Percentiles rank a stretch among this genome's conserved stretches.
Conservation (phyloP, 2,113 vertebrate genomes). For the Zosterops pallidus region DNA sequence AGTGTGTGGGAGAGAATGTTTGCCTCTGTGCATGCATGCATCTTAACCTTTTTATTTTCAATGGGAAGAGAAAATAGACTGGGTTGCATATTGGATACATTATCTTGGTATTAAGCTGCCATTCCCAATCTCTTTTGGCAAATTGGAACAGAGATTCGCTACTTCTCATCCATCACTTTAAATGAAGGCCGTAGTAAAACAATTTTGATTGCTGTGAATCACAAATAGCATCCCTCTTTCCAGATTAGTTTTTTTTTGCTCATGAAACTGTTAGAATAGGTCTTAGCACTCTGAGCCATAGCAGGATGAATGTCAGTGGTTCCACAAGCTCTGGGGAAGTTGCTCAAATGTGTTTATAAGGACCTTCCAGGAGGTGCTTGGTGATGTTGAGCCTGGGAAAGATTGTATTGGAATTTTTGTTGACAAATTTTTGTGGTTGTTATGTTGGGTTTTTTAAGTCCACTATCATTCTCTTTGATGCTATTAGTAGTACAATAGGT, state of each 20-base stretch:
- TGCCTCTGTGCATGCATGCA: background rate
- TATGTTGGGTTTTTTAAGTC: background rate
- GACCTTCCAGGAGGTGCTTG: background rate
- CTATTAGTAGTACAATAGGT: background rate
- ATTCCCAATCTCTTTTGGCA: conserved; percentile 62
- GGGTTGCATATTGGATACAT: conserved; percentile 47
- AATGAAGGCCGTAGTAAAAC: conserved; percentile 61
- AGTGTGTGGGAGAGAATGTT: background rate
- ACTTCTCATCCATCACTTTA: conserved; percentile 53
- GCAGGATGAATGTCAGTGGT: background rate
- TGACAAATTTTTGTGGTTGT: background rate
- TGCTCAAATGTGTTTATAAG: background rate
- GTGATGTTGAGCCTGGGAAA: background rate
- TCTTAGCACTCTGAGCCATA: background rate
- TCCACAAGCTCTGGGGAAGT: conserved; percentile 5
- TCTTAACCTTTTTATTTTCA: conserved; percentile 52
- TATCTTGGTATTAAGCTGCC: conserved; percentile 66
- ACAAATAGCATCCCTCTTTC: conserved; percentile 38
- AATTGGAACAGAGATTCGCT: conserved; percentile 59
- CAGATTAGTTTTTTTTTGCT: conserved; percentile 48
- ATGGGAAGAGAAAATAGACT: conserved; percentile 49
- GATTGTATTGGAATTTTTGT: background rate
- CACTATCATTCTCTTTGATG: background rate
- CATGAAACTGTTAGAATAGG: conserved; percentile 44
- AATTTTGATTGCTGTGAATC: conserved; percentile 34